Conservation (phyloP, 2,888 invertebrate species). For the Frankliniella fusca region DNA sequence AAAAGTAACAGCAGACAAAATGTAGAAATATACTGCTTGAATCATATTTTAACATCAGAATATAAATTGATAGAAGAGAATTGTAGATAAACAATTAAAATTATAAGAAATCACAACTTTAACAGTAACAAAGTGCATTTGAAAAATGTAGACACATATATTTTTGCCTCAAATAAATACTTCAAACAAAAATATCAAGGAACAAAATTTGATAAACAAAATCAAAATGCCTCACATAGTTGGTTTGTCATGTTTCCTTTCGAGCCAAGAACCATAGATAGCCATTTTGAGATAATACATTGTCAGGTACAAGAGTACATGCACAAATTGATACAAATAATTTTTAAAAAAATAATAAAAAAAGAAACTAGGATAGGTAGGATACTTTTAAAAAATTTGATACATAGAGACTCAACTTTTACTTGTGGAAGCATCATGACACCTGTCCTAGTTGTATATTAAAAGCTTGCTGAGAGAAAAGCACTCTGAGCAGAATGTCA, state of each 20-base stretch:
- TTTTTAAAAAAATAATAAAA: not conserved
- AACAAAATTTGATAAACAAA: not conserved
- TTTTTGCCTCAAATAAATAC: no score
- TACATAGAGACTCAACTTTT: not conserved
- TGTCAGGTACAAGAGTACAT: constrained; percentile 4
- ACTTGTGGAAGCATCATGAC: not conserved
- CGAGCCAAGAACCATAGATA: not conserved
- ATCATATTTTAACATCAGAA: no score
- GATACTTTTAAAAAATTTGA: not conserved
- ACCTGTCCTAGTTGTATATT: no score
- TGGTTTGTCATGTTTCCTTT: not conserved
- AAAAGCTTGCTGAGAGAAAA: no score
- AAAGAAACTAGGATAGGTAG: not conserved
- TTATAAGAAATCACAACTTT: not conserved
- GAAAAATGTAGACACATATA: not conserved
- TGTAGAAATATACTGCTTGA: no score
- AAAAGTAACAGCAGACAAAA: no score
- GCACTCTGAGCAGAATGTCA: no score
- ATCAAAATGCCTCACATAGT: not conserved
- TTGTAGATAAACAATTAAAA: no score
- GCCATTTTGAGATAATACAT: not conserved
- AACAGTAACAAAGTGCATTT: not conserved
- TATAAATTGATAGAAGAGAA: no score
- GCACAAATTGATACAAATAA: not conserved
- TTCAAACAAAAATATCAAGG: no score